Percentiles rank a stretch among this genome's conserved stretches.
Conservation (phyloP, 2,113 vertebrate species). For the Odontesthes bonariensis region DNA sequence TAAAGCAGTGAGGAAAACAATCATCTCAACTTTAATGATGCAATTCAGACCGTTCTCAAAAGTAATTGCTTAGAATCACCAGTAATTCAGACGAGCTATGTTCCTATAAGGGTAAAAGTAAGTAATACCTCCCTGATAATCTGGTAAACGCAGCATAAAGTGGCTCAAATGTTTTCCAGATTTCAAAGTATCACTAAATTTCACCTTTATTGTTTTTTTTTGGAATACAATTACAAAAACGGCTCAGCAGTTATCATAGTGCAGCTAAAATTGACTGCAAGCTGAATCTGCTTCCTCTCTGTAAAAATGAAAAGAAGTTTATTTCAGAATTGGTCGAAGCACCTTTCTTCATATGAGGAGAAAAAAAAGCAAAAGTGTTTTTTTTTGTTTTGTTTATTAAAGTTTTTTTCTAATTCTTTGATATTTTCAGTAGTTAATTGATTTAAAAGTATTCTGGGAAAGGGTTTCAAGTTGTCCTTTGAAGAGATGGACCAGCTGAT, state of each 20-base stretch:
- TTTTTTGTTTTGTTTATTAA: conserved; percentile 8
- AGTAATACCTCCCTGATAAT: no score
- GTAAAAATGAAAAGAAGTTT: background rate
- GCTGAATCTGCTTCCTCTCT: conserved; percentile 8
- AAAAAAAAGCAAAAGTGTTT: background rate
- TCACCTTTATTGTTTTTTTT: background rate
- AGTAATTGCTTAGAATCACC: no score
- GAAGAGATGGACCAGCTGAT: conserved; percentile 45
- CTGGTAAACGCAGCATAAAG: no score
- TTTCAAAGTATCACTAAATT: no score
- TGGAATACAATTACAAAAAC: conserved; percentile 25
- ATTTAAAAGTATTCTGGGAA: conserved; percentile 20
- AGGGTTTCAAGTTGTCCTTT: conserved; percentile 51
- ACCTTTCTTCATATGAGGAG: background rate
- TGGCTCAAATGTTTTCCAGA: no score
- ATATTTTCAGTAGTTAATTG: conserved; percentile 22
- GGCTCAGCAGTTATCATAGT: conserved; percentile 13
- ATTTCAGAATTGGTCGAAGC: conserved; percentile 8
- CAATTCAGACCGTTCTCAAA: background rate
- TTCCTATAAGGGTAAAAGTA: no score
- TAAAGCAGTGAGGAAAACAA: background rate
- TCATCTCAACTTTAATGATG: background rate
- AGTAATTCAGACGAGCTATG: no score
- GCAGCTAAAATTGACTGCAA: conserved; percentile 12
- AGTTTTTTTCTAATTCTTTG: conserved; percentile 16